Evolutionary conservation across 2,113 vertebrate genomes (phyloP).

Genomic region (Eptesicus fuscus): DNA sequence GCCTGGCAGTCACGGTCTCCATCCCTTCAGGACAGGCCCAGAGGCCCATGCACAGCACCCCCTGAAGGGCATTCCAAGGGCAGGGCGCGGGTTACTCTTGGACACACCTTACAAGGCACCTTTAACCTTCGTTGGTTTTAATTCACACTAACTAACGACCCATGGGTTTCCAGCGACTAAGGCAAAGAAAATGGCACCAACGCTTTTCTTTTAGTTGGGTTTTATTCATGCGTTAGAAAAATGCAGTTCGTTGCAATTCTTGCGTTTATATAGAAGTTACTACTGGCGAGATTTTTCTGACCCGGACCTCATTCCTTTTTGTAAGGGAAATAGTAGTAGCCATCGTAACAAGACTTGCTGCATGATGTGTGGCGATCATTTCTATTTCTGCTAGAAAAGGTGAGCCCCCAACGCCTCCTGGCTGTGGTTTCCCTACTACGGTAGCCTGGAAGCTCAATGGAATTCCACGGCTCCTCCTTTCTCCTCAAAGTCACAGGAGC

Average conservation of each 20-base stretch:
- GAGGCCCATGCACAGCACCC: background rate
- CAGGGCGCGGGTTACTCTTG: background rate
- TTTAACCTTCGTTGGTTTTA: background rate
- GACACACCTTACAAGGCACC: background rate
- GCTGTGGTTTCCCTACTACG: background rate
- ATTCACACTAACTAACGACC: background rate
- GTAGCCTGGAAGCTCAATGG: background rate
- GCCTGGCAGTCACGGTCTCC: fast-evolving
- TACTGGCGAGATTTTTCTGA: background rate
- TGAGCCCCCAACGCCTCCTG: background rate
- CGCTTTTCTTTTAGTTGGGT: background rate
- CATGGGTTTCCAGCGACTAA: background rate
- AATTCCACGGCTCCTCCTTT: background rate
- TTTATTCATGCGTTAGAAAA: background rate
- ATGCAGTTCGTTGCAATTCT: background rate
- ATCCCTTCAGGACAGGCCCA: too few relatives aligned
- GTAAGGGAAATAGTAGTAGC: background rate
- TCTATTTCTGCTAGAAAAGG: background rate
- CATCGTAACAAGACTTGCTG: background rate
- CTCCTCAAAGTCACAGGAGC: background rate
- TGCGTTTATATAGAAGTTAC: background rate
- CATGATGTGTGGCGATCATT: background rate
- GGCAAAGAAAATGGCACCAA: background rate
- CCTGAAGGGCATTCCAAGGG: background rate
- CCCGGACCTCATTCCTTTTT: background rate